Percentiles rank a stretch among this genome's conserved stretches.
These are phyloP conservation scores for Habroteleia sp. DNA, from an alignment of 2,888 invertebrate species.

Conservation along the genomic window DNA sequence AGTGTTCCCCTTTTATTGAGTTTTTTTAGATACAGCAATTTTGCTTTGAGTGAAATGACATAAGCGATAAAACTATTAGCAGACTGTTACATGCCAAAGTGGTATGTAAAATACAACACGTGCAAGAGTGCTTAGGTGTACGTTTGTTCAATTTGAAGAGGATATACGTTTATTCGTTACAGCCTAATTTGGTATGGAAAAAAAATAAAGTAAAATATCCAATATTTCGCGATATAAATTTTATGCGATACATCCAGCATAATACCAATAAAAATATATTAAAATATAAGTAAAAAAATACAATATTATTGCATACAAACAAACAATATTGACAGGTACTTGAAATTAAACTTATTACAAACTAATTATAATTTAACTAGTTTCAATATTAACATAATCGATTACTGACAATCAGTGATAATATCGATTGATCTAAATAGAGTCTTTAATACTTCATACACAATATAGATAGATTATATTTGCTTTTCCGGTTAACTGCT, in stretches of 20 bases:
- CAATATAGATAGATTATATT: no score
- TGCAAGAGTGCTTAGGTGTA: conserved; percentile 18
- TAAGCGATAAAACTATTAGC: conserved; percentile 28
- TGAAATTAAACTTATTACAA: no score
- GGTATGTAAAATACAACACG: conserved; percentile 23
- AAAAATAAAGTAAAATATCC: no score
- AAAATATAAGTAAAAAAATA: no score
- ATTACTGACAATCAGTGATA: not conserved
- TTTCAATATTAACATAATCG: conserved; percentile 4
- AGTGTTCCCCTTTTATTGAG: no score
- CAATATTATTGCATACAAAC: no score
- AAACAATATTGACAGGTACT: no score
- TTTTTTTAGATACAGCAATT: not conserved
- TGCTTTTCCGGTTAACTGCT: conserved; percentile 6
- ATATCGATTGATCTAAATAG: not conserved
- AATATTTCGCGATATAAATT: no score
- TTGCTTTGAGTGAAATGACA: not conserved
- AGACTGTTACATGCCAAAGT: conserved; percentile 23
- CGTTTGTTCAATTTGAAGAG: conserved; percentile 22
- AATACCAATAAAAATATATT: no score
- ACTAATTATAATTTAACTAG: no score
- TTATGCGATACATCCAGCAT: no score
- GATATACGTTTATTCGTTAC: conserved; percentile 10
- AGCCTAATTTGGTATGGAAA: conserved; percentile 9
- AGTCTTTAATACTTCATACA: no score